A percentile compares a stretch with the other conserved stretches of the same genome.
phyloP scores from a whole-genome alignment of 2,113 vertebrate species.

The Mellivora capensis region DNA sequence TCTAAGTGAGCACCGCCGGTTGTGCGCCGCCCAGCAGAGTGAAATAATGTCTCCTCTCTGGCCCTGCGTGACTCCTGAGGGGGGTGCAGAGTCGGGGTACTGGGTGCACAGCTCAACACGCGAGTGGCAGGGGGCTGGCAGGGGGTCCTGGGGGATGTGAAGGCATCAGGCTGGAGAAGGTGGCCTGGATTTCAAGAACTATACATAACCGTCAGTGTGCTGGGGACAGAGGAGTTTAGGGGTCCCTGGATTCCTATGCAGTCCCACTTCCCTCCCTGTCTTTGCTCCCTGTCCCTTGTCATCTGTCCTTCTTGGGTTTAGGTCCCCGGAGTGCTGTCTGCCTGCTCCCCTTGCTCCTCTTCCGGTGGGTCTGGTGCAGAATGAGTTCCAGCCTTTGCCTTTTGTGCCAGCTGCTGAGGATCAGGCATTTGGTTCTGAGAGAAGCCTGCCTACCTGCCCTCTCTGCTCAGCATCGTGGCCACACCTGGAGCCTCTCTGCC shows the following conservation, averaged over 20 bases:
- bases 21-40: neutral
- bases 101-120: accelerated
- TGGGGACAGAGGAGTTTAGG: too few species aligned
- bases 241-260: accelerated
- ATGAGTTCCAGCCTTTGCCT: neutral
- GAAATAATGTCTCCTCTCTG: accelerated
- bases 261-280: neutral
- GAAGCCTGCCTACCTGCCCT: neutral
- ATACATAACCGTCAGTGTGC: accelerated
- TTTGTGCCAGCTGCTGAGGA: neutral
- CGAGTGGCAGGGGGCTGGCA: neutral
- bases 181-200: accelerated
- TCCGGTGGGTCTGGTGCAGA: neutral
- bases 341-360: neutral
- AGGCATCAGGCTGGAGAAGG: neutral
- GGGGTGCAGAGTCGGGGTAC: accelerated
- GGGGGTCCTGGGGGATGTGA: too few species aligned
- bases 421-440: neutral
- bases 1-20: neutral
- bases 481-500: accelerated
- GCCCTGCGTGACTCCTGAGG: neutral
- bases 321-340: accelerated
- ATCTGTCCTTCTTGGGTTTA: neutral
- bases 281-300: neutral
- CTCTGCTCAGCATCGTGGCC: too few species aligned